These are phyloP conservation scores for Furcifer pardalis DNA, from an alignment of 2,797 vertebrate genomes.

Conservation along the genomic window DNA sequence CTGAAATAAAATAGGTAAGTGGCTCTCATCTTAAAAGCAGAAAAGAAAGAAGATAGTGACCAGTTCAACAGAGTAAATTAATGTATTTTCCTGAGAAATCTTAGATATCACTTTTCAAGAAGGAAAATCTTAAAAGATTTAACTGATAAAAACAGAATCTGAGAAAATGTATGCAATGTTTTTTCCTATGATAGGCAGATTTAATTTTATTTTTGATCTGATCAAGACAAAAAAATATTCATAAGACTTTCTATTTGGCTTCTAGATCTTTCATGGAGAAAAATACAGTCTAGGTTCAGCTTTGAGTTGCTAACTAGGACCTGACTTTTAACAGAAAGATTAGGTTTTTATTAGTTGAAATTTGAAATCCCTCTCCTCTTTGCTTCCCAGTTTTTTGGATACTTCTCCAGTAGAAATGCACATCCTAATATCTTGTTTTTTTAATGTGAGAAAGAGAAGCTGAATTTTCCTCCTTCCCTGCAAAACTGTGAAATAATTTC, in stretches of 20 bases:
- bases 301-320: not conserved
- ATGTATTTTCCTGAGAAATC: not conserved
- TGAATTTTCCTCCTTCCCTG: no score
- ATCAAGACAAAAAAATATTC: not conserved
- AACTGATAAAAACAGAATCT: not conserved
- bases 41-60: not conserved
- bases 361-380: no score
- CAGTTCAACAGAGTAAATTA: not conserved
- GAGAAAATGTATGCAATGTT: not conserved
- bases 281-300: not conserved
- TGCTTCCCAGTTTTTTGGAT: no score
- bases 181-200: no score
- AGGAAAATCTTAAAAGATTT: not conserved
- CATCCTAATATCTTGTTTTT: no score
- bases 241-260: not conserved
- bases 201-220: no score
- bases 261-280: not conserved
- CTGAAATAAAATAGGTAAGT: not conserved
- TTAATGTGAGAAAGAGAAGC: no score
- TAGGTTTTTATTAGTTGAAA: not conserved
- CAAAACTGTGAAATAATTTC: no score
- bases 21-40: not conserved
- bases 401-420: no score
- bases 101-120: not conserved
- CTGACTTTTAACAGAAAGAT: not conserved